Base-by-base conservation (phyloP, 2,113 vertebrate genomes). In the Sinosuthora webbiana region DNA sequence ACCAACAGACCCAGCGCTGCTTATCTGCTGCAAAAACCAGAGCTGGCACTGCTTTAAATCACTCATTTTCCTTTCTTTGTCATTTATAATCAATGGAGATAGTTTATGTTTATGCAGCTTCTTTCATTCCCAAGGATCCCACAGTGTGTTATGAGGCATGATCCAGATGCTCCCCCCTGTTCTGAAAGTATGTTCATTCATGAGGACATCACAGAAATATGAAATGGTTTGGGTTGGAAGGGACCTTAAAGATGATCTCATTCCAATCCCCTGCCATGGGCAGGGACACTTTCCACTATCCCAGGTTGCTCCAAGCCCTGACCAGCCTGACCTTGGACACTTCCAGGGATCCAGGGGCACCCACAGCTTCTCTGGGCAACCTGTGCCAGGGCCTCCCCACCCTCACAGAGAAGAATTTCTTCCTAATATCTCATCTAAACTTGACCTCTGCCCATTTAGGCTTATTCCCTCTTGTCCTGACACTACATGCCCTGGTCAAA, bases 11-110 rank as follows among this genome's bases (percentile, higher is more conserved):
- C 45, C 71, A 15, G 7, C 17, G 22, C 44, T 44, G 13, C 37
- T 95, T 94, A 93, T 93, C 83, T 93, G 68, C 35, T 63, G 28
- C 27, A 17, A 78, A 78, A 60, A 75, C 39, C 64, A 83, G 50
- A 78, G 71, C 76, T 75, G 60, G 60, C 56, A 49, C 75, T 67
- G 79, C 86, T 95, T 88, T 88, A 93, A 86, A 94, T 93, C 76
- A 81, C 0, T 0, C 71, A 21, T 81, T 92, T 93, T 83, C 85
- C 39, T 93, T 88, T 70, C 1, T 1, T 68, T 85, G 68, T 31
- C 60, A 68, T 42, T 80, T 86, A 44, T 12, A 83, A 90, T 70
- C 68, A 67, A 41, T 15, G 47, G 41, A 94, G 90, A 91, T 90
- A 67, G 22, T 79, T 93, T 47, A 45, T 70, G 84, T 89, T 96